Percentiles rank a stretch among this genome's conserved stretches.
phyloP scores from a whole-genome alignment of 2,113 vertebrate genomes.

The Arizona elegans region DNA sequence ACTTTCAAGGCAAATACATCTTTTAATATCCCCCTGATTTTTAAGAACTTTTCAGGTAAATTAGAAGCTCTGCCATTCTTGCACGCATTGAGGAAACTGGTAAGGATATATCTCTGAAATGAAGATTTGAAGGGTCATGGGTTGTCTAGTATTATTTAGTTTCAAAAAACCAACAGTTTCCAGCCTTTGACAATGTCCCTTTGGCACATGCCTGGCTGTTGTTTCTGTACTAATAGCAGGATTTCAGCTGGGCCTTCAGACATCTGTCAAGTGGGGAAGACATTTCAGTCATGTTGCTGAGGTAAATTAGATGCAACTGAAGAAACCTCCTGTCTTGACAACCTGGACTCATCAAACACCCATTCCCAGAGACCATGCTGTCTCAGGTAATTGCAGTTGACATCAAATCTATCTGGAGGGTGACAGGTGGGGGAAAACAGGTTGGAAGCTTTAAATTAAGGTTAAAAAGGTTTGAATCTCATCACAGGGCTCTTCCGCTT shows the following conservation, averaged over 20 bases:
- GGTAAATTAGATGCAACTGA: constrained; percentile 10
- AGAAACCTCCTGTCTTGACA: not conserved
- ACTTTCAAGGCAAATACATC: not conserved
- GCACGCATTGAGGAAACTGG: not conserved
- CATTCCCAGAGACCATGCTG: not conserved
- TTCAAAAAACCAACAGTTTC: constrained; percentile 39
- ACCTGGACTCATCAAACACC: not conserved
- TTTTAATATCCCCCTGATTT: not conserved
- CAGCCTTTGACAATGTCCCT: constrained; percentile 30
- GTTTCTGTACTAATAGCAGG: constrained; percentile 25
- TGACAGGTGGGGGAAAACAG: not conserved
- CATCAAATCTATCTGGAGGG: not conserved
- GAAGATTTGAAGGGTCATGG: not conserved
- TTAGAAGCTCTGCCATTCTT: not conserved
- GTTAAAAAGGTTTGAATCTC: constrained; percentile 37
- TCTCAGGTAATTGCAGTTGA: not conserved
- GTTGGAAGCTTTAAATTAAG: constrained; percentile 23
- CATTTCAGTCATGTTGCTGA: constrained; percentile 30
- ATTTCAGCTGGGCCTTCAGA: constrained; percentile 48
- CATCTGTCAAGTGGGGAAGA: constrained; percentile 44
- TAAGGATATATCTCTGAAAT: not conserved
- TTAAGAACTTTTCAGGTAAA: not conserved
- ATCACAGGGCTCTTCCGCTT: constrained; percentile 45
- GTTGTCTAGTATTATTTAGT: not conserved
- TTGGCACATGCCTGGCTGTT: constrained; percentile 24